These are phyloP conservation scores for Loripinus fragilis DNA, from an alignment of 2,888 invertebrate species.

Conservation along the genomic window DNA sequence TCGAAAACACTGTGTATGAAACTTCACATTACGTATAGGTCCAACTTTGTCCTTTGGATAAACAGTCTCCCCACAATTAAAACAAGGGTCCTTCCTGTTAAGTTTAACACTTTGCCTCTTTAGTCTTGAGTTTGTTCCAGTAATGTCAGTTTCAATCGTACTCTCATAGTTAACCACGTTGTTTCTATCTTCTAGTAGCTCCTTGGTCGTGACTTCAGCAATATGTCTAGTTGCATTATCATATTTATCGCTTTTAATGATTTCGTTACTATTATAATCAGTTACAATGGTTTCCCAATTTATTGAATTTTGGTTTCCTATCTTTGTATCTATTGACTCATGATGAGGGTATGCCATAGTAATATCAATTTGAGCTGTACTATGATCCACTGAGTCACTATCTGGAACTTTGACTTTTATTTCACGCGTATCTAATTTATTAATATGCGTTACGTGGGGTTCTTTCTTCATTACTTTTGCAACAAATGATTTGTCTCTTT, in stretches of 20 bases:
- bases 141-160: not conserved
- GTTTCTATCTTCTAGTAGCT: not conserved
- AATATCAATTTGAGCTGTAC: too few species aligned
- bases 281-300: too few species aligned
- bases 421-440: not conserved
- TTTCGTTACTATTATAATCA: too few species aligned
- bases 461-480: not conserved
- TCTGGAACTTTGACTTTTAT: too few species aligned
- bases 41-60: conserved; percentile 96
- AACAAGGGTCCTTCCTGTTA: conserved; percentile 83
- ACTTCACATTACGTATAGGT: conserved; percentile 94
- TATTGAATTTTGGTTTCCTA: too few species aligned
- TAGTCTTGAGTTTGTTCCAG: not conserved
- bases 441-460: not conserved
- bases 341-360: too few species aligned
- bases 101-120: not conserved
- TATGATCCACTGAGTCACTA: too few species aligned
- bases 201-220: not conserved
- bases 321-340: not conserved
- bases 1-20: conserved; percentile 98
- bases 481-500: not conserved
- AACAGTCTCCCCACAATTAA: conserved; percentile 95
- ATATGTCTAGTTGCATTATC: too few species aligned
- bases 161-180: not conserved
- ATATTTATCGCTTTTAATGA: too few species aligned